A percentile compares a stretch with the other conserved stretches of the same genome.
Conservation (phyloP, 2,113 vertebrate genomes). For the Clupea harengus region DNA sequence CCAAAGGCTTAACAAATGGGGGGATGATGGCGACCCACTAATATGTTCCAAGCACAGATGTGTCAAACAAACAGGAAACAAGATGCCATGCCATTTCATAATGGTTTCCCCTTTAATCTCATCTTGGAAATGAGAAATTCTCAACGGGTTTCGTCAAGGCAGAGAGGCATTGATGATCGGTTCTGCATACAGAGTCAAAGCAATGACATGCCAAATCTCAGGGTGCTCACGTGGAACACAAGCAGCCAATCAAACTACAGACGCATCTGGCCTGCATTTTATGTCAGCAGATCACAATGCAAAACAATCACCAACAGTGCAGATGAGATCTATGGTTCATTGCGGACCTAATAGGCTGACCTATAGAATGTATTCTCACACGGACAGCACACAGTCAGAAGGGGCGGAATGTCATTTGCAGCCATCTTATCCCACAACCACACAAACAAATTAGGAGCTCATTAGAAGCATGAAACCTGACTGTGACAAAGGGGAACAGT, state of each 20-base stretch:
- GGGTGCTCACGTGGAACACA: constrained; percentile 5
- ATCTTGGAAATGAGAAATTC: constrained; percentile 27
- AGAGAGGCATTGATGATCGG: constrained; percentile 38
- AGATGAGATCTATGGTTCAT: not conserved
- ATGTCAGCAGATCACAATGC: not conserved
- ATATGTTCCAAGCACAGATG: constrained; percentile 11
- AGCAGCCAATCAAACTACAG: not conserved
- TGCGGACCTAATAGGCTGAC: not conserved
- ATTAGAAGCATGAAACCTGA: not conserved
- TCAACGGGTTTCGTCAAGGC: constrained; percentile 19
- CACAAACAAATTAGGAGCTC: not conserved
- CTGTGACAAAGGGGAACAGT: not conserved
- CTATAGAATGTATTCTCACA: not conserved
- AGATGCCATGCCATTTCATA: constrained; percentile 36
- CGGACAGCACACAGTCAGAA: not conserved
- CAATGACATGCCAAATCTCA: constrained; percentile 27
- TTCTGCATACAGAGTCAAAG: constrained; percentile 36
- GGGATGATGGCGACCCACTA: not conserved
- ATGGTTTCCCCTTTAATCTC: constrained; percentile 28
- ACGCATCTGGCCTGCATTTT: not conserved
- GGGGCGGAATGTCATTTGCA: not conserved
- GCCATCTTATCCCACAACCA: not conserved
- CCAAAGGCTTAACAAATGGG: not conserved
- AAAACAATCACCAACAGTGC: not conserved
- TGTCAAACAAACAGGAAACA: constrained; percentile 23